Evolutionary conservation across 2,888 invertebrate genomes (phyloP), one percentile per base, ranked within the genome.

Genomic region (Archips crataeganus): DNA sequence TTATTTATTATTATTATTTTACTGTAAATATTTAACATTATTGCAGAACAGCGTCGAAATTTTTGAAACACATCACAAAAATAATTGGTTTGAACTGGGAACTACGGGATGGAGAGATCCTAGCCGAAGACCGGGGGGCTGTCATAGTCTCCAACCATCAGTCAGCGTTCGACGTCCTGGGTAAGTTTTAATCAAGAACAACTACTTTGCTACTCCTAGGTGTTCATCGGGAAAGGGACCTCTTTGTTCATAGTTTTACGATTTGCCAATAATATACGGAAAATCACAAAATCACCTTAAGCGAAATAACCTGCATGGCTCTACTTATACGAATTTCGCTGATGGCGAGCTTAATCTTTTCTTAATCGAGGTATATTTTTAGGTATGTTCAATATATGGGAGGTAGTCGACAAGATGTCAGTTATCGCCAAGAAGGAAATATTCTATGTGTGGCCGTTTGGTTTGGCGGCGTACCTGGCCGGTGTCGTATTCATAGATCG

Each of bases 111-210:
- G 87, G 83, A 5, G 90, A 95, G 71, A 86, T 95, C 72, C 80
- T 96, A 60, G 79, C 91, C 1, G 90, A 94, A 76, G 94, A 95
- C 71, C 86, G 93, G 65, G 95, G 96, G 0, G 95, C 94, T 67
- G 93, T 97, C 69, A 88, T 96, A 63, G 94, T 96, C n/a, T 94
- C 95, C 10, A 97, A 97, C 86, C 96, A 97, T 85, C 96, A 97
- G 83, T 95, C 95, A 68, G 93, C 95, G 2, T 84, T 97, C 34
- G 96, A 97, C 84, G 88, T 96, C 76, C 87, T 96, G 77, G 96
- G 96, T 96, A 91, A 85, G 45, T 45, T 32, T 23, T 45, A 10
- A 13, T 13, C 10, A 11, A 13, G 6, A 36, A 42, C 42, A 42
- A 9, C 2, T 42, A 42, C 8, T 42, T 45, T 1, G 10, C 45